Conservation (phyloP, 2,113 vertebrate species). For the Vimba vimba region DNA sequence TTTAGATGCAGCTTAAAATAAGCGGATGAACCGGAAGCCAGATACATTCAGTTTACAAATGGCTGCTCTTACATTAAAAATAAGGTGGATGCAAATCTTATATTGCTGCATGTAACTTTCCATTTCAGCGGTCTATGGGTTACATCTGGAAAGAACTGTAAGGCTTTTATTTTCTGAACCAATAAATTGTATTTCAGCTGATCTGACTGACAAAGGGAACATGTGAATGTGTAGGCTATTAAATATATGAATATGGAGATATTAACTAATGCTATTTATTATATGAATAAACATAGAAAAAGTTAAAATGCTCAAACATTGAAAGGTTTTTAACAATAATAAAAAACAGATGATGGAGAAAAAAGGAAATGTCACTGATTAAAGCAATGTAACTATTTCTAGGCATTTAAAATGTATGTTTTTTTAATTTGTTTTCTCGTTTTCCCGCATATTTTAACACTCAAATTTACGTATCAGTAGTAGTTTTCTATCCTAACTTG, state of each 20-base stretch:
- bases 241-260: background rate
- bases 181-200: background rate
- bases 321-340: background rate
- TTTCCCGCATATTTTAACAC: no score
- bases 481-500: background rate
- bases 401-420: background rate
- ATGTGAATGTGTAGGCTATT: background rate
- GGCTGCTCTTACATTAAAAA: no score
- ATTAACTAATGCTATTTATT: background rate
- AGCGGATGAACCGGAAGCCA: no score
- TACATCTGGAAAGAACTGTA: background rate
- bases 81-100: no score
- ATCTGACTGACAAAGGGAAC: background rate
- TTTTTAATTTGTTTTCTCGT: no score
- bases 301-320: background rate
- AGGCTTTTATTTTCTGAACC: background rate
- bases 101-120: background rate
- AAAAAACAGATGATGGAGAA: background rate
- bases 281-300: background rate
- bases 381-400: slow-evolving; percentile 5
- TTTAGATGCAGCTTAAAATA: no score
- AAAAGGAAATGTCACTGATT: background rate
- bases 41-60: no score
- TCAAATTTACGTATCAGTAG: background rate
- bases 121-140: background rate